Base-by-base conservation (phyloP, 2,888 invertebrate species). In the Zygothrica quintamaculata region DNA sequence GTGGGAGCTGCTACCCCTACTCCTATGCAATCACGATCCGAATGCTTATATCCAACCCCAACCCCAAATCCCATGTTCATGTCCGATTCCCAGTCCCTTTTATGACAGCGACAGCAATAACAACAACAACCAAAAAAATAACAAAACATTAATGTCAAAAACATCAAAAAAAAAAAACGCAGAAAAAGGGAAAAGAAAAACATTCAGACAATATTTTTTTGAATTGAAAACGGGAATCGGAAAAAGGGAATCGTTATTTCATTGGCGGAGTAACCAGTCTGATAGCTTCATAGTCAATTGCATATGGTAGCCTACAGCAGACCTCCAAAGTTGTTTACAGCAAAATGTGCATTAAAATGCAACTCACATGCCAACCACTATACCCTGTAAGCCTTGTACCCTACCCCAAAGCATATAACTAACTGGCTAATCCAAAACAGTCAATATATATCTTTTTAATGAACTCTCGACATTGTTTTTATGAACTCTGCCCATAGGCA, bases 81-180 rank as follows among this genome's bases (percentile, higher is more conserved):
- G 47, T 16, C 50, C 53, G 51, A 40, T 39, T 18, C 18, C 39
- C 72, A 72, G 59, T n/a, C 74, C 65, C 72, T 80, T 79, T 84
- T 84, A 77, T 71, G 84, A 75, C 80, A 73, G 82, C 73, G 62
- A 76, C 80, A 60, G 56, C 76, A 64, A 66, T 37, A 65, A 62
- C 69, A 64, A 65, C 59, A 75, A 46, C 58, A 68, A 70, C 67
- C 52, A 88, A 84, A 46, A 60, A 68, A 70, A 71, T 55, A 88
- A 84, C 84, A 84, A 87, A 68, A 72, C 84, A 88, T 81, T 75
- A 73, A 84, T 88, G 85, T 88, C 88, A 86, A 75, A 87, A 81
- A 74, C 77, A 81, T 84, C 88, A 87, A 68, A 73, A 75, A 65
- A 37, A 55, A 66, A 66, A 87, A 81, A 74, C 77, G 79, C 81